These are phyloP conservation scores for Xestia sexstrigata DNA, from an alignment of 2,888 invertebrate species.

Conservation along the genomic window DNA sequence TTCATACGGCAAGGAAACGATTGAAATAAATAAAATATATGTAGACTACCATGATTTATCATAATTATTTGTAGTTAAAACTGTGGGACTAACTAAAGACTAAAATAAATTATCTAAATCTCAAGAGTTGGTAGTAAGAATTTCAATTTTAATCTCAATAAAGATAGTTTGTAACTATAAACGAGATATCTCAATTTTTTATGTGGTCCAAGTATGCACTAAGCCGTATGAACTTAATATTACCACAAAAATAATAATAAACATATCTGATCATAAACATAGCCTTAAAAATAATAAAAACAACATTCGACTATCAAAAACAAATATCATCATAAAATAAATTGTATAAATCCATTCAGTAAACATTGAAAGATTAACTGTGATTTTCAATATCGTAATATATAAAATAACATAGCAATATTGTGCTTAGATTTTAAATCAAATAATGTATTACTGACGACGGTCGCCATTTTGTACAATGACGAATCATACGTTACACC, in stretches of 20 bases:
- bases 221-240: constrained; percentile 36
- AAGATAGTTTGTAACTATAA: not conserved
- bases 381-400: constrained; percentile 32
- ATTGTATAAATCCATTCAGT: constrained; percentile 47
- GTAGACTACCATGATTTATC: not conserved
- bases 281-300: constrained; percentile 52
- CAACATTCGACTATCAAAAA: constrained; percentile 49
- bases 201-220: not conserved
- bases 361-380: constrained; percentile 18
- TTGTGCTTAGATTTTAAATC: constrained; percentile 19
- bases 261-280: constrained; percentile 45
- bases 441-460: constrained; percentile 18
- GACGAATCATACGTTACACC: not conserved
- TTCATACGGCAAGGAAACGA: constrained; percentile 35
- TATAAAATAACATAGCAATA: constrained; percentile 36
- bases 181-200: not conserved
- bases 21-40: constrained; percentile 8
- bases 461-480: not conserved
- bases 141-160: constrained; percentile 20
- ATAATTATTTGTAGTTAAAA: not conserved
- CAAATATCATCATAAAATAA: constrained; percentile 54
- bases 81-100: not conserved
- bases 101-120: constrained; percentile 9
- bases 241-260: constrained; percentile 27
- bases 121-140: not conserved